Base-by-base conservation (phyloP, 2,113 vertebrate genomes). In the Serilophus lunatus region DNA sequence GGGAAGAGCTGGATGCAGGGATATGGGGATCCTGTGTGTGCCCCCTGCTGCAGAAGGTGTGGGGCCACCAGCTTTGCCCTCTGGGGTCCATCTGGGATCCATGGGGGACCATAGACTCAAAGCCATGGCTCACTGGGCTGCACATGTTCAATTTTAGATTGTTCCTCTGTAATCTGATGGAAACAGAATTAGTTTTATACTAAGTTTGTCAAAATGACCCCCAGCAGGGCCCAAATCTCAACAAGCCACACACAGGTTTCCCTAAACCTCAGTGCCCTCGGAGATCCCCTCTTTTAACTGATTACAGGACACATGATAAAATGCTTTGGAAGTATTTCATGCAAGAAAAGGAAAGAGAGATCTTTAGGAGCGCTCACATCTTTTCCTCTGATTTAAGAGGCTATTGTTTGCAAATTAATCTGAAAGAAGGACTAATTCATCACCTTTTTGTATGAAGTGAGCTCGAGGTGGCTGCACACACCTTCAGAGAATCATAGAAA, bases 21-120 rank as follows among this genome's bases (percentile, higher is more conserved):
- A 17, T 5, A 1, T 0, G 5, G 49, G n/a, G 36, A 2, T 63
- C 0, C 2, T 22, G 24, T 28, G 36, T 2, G 24, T 15, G 5
- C 16, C 45, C 18, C 28, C 26, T 28, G 40, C 17, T 53, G 24
- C 31, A 88, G 54, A 31, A 60, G 12, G 5, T 38, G 24, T 14
- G 31, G 8, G 12, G 13, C 3, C 56, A 79, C 61, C 51, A 79
- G 31, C 47, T 82, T 49, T 66, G 40, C 49, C 60, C 40, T 15
- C 84, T 71, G 66, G 36, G 42, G 16, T 61, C 61, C 38, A 22
- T 20, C 26, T 76, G 61, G 22, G 29, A 29, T 53, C 70, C 70
- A 5, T 29, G 4, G 29, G 36, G 28, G 23, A 51, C n/a, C 40
- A 0, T 4, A 14, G 42, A 17, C 31, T 28, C 5, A 2, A 14